Evolutionary conservation across 2,113 vertebrate species (phyloP), one percentile per base, ranked within the genome.

Genomic region (Pollachius pollachius): DNA sequence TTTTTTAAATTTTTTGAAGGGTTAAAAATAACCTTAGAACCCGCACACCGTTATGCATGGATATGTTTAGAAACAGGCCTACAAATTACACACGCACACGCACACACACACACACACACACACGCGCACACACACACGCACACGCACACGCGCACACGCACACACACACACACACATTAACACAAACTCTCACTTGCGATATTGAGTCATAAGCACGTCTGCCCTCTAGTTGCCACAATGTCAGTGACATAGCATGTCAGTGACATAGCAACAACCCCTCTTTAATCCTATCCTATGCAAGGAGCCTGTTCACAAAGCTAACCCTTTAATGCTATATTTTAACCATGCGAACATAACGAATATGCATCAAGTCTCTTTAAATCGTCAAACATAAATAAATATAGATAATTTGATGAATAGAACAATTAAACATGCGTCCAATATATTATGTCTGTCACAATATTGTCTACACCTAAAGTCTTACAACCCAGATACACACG

Each of bases 191-290:
- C 81, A 70, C 37, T 67, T 17, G 54, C 7, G n/a, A 16, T 52
- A 23, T 68, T 71, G 70, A 76, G 70, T 76, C 81, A 80, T 72
- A 77, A 81, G 72, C 89, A 85, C 83, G 89, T 77, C 85, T 91
- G 89, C 89, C 88, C 87, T 88, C 87, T 90, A 88, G 91, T 91
- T 91, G 89, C 77, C 86, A 81, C 58, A 57, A 71, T 73, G 77
- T 79, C 74, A 79, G 62, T 78, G 67, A 79, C 80, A 82, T 48
- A 9, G 41, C 8, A 13, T 73, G 77, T 79, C 74, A 79, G 62
- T 78, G 67, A 79, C 80, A 82, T 48, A 9, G 41, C 8, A 13
- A 12, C 41, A 48, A 48, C 11, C 41, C 7, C 12, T 48, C 41
- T 48, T 12, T 48, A 48, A 48, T 48, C 41, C 41, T 48, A 9